Base-by-base conservation (phyloP, 2,113 vertebrate species). In the Corvus hawaiiensis region DNA sequence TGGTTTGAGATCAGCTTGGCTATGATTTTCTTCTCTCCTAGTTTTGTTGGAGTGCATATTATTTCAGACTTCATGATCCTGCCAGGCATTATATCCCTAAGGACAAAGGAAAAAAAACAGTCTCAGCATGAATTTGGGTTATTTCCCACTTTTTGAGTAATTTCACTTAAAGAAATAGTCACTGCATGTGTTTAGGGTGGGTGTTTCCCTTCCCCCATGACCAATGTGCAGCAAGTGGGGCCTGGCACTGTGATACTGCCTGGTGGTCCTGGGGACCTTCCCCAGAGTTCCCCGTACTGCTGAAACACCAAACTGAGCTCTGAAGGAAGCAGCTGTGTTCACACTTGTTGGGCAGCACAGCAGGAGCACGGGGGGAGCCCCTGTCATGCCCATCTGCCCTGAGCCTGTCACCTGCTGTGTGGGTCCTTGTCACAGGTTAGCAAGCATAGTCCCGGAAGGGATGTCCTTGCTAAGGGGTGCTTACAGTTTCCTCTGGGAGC, bases 11-110 rank as follows among this genome's bases (percentile, higher is more conserved):
- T 95, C 52, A 98, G 93, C 84, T 95, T 97, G 92, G 97, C 93
- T 33, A 97, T 74, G 2, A 98, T 96, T 26, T 97, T 98, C 92
- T 92, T 97, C 62, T 96, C 74, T 63, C 98, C 97, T 17, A 51
- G 19, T 82, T 86, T 98, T 3, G 88, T 87, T 0, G 97, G 96
- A 39, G 74, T 93, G 84, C 96, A 97, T 44, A 94, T 63, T 41
- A 98, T 59, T 86, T 98, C 84, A 56, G 96, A 97, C 74, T 97
- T 96, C 63, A 97, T 84, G 78, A 97, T 96, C 91, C 64, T 63
- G 23, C 96, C 97, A 11, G 96, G 95, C 26, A 61, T 27, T 58
- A 98, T 21, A 23, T 95, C 83, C 91, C 97, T 98, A 71, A 64
- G 55, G 68, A 87, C 51, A 72, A 73, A 76, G 23, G 11, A 44